Percentiles rank a stretch among this genome's conserved stretches.
phyloP scores from a whole-genome alignment of 2,113 vertebrate species.

The Cyanoramphus novaezelandiae region DNA sequence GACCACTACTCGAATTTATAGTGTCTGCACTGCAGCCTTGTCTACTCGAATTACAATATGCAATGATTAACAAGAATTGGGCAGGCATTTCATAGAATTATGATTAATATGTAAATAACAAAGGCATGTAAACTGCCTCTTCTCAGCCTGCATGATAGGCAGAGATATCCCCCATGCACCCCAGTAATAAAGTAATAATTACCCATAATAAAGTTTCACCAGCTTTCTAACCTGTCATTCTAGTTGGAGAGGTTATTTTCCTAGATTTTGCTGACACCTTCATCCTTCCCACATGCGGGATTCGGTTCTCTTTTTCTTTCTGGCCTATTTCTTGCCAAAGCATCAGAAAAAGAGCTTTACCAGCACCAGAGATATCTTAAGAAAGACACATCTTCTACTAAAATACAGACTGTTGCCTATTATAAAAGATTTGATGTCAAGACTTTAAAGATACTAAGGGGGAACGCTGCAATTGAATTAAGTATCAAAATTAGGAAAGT shows the following conservation, averaged over 20 bases:
- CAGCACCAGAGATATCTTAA: neutral
- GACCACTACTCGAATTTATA: neutral
- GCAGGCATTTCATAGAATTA: neutral
- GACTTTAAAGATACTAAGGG: neutral
- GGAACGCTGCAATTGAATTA: neutral
- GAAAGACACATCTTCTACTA: neutral
- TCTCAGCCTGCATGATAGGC: neutral
- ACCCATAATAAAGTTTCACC: neutral
- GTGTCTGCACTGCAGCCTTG: neutral
- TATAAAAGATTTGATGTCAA: neutral
- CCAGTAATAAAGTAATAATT: neutral
- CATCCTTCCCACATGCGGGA: fast-evolving
- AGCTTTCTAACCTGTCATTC: neutral
- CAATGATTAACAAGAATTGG: neutral
- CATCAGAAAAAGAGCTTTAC: neutral
- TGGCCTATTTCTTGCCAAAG: neutral
- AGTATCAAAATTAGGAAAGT: neutral
- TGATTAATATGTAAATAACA: neutral
- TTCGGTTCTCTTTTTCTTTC: neutral
- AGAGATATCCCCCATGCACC: neutral
- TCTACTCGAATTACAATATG: neutral
- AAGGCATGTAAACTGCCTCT: neutral
- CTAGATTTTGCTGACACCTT: neutral
- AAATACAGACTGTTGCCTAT: neutral
- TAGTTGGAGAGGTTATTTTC: neutral